Evolutionary conservation across 2,797 vertebrate species (phyloP), one percentile per base, ranked within the genome.

Genomic region (Tadarida brasiliensis): DNA sequence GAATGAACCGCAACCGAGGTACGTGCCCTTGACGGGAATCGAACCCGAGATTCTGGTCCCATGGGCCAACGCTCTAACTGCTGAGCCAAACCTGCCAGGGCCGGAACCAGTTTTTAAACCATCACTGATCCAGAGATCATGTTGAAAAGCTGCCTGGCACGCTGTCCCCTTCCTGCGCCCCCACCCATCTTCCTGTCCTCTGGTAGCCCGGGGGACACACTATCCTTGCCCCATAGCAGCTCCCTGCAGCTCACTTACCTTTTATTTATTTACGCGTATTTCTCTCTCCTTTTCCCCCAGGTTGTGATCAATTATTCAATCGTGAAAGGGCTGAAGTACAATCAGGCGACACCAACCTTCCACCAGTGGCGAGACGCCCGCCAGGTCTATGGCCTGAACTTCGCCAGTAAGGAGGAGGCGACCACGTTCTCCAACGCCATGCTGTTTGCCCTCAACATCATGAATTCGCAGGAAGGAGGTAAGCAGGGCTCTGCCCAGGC

Each of bases 301-400:
- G 99, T 99, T 98, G 99, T 99, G 98, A 99, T 99, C 97, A 99
- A 99, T 99, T 99, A 99, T 98, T 99, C 99, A 96, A 99, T 99
- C 96, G 99, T 99, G 98, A 99, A 99, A 97, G 99, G 99, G 89
- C 98, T 99, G 98, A 99, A 99, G 97, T 99, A 99, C 98, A 99
- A 99, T 98, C 99, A 99, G 98, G 99, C 99, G 88, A 99, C 99
- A 0, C 99, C 99, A 2, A 99, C 99, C 97, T 99, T 99, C 98
- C 99, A 99, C 97, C 99, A 99, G 98, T 99, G 99, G 99, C 99
- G 99, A 56, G 99, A 99, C 1, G 99, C 99, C 92, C 99, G 99
- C 57, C 99, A 99, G 98, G 99, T 99, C 94, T 99, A 99, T 4
- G 99, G 99, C 97, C 98, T 99, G 96, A 99, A 99, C 98, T 99